Evolutionary conservation across 1,140 invertebrate genomes (phyloP).

Genomic region (Hycleus cichorii): DNA sequence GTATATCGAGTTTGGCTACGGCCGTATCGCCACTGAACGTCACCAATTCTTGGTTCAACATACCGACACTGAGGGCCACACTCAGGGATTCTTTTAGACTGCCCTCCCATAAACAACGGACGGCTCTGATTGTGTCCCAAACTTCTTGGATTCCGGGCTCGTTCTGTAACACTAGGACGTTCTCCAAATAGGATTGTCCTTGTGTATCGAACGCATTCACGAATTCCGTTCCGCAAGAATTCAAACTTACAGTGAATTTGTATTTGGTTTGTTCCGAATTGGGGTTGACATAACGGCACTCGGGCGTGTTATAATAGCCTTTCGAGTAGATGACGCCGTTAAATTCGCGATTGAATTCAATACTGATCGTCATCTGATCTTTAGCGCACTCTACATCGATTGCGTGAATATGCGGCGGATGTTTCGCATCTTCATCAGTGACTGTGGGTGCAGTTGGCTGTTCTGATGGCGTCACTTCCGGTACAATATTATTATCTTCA

Average conservation of each 20-base stretch:
- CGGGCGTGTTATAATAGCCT: conserved; percentile 61
- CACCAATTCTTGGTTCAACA: conserved; percentile 71
- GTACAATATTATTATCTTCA: conserved; percentile 14
- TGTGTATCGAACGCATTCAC: conserved; percentile 68
- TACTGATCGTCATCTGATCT: conserved; percentile 73
- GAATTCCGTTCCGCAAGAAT: conserved; percentile 73
- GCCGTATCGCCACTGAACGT: conserved; percentile 79
- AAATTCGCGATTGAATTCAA: conserved; percentile 69
- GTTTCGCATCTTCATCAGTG: conserved; percentile 46
- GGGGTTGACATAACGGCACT: conserved; percentile 65
- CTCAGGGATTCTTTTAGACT: conserved; percentile 66
- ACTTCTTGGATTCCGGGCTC: conserved; percentile 75
- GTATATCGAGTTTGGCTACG: conserved; percentile 70
- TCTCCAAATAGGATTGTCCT: conserved; percentile 72
- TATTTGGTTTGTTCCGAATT: conserved; percentile 63
- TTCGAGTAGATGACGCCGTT: conserved; percentile 78
- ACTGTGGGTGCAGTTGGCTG: neutral
- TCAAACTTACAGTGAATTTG: conserved; percentile 67
- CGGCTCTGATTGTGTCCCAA: conserved; percentile 70
- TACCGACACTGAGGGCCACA: conserved; percentile 68
- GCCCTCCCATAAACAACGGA: conserved; percentile 76
- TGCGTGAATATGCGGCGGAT: conserved; percentile 67
- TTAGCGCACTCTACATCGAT: conserved; percentile 72
- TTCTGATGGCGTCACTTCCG: neutral
- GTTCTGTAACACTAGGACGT: conserved; percentile 71